Conservation (phyloP, 2,797 vertebrate genomes). For the Loris lydekkerianus region DNA sequence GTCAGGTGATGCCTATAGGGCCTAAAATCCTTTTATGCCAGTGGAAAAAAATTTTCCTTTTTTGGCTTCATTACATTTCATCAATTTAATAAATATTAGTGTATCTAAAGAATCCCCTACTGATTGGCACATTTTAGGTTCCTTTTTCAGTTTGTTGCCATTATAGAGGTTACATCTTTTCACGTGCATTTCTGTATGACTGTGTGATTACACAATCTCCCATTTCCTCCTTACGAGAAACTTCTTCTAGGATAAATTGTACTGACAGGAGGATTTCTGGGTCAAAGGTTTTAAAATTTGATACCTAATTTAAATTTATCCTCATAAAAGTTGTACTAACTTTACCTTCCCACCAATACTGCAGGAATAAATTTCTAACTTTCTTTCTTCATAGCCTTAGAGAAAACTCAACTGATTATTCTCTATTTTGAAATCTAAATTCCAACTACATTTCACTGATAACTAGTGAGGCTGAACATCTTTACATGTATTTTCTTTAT, state of each 20-base stretch:
- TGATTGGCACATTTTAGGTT: background rate
- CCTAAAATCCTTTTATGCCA: slow-evolving; percentile 28
- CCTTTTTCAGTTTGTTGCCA: slow-evolving; percentile 28
- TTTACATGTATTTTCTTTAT: background rate
- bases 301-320: background rate
- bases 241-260: slow-evolving; percentile 2
- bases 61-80: background rate
- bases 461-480: background rate
- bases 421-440: slow-evolving; percentile 43
- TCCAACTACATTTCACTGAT: background rate
- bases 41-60: slow-evolving; percentile 26
- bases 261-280: background rate
- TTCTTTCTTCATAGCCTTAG: slow-evolving; percentile 3
- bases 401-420: background rate
- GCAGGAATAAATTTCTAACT: background rate
- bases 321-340: slow-evolving; percentile 4
- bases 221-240: slow-evolving; percentile 8
- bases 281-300: slow-evolving; percentile 45
- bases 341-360: background rate
- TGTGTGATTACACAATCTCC: background rate
- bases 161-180: background rate
- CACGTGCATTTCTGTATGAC: background rate
- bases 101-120: background rate
- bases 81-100: background rate
- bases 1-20: background rate